Base-by-base conservation (phyloP, 2,888 invertebrate genomes). In the Acanthosoma haemorrhoidale region DNA sequence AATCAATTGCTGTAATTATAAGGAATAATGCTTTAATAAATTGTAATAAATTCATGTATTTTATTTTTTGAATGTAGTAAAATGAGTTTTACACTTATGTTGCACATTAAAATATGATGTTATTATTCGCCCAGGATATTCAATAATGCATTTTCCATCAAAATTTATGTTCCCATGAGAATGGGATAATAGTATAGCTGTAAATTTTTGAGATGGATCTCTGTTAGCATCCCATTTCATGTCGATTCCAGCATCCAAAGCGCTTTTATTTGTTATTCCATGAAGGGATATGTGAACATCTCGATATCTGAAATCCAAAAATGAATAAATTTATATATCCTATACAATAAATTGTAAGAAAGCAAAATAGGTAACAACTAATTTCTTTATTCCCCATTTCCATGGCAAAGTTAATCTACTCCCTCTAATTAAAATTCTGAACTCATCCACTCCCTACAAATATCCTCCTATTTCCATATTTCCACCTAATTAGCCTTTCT, bases 211-310 rank as follows among this genome's bases (percentile, higher is more conserved):
- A 59, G 87, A 85, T 0, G 92, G 92, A 81, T 92, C 90, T 6
- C 92, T 83, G 79, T 92, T 92, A 0, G 91, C 91, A 77, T 93
- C 92, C 92, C 92, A 93, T 79, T 91, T 90, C 16, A 93, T 78
- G 69, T 90, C 88, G 1, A 90, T 81, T 4, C 87, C 87, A 0
- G 88, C 81, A 29, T 88, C 86, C 77, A 90, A 90, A 66, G 85
- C 84, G 11, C 81, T 79, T 0, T 83, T 81, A 6, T 85, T 83
- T 41, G 86, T 83, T 73, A 86, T 83, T 2, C 87, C 84, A 72
- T 86, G 86, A 72, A 87, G 81, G 0, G 85, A 84, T 3, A 92
- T 78, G 77, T 89, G 88, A 34, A 92, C 83, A 79, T 92, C 92
- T 34, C 92, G 85, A 73, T 88, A 81, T 77, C 90, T 90, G 77